These are phyloP conservation scores for Drosophila stalkeri DNA, from an alignment of 2,888 invertebrate genomes.

Conservation along the genomic window DNA sequence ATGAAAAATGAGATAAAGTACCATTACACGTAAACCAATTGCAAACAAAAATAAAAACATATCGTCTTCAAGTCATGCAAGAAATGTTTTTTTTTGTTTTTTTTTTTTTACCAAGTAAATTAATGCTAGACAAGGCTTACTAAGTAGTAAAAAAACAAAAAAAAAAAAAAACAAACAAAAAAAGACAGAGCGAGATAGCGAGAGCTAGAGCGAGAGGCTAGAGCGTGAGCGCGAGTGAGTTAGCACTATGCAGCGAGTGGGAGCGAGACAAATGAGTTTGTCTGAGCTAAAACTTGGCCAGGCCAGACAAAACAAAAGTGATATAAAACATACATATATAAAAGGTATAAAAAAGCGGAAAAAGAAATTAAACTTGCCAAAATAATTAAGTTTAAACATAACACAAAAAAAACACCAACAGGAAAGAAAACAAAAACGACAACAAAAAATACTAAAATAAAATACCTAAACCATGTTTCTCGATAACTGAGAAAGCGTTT, in stretches of 20 bases:
- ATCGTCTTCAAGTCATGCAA: conserved; percentile 79
- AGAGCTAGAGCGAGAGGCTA: conserved; percentile 12
- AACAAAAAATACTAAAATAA: conserved; percentile 3
- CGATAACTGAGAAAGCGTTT: conserved; percentile 31
- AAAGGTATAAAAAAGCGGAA: conserved; percentile 47
- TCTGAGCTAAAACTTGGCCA: conserved; percentile 50
- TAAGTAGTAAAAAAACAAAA: conserved; percentile 38
- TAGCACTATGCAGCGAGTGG: conserved; percentile 15
- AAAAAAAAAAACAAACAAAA: background rate
- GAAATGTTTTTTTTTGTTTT: conserved; percentile 57
- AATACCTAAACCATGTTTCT: conserved; percentile 30
- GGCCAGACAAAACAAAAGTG: conserved; percentile 64
- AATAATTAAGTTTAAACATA: conserved; percentile 71
- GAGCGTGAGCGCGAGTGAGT: conserved; percentile 11
- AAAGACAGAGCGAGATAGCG: conserved; percentile 12
- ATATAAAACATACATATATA: conserved; percentile 69
- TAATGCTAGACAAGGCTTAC: conserved; percentile 68
- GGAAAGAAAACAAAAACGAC: conserved; percentile 15
- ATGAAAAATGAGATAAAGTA: conserved; percentile 8
- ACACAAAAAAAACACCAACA: conserved; percentile 38
- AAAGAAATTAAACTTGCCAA: conserved; percentile 70
- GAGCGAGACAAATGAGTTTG: conserved; percentile 25
- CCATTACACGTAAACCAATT: conserved; percentile 24
- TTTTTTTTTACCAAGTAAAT: conserved; percentile 61
- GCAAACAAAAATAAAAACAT: conserved; percentile 72